These are phyloP conservation scores for Drosophila nigrodunni DNA, from an alignment of 1,140 invertebrate species.

Conservation along the genomic window DNA sequence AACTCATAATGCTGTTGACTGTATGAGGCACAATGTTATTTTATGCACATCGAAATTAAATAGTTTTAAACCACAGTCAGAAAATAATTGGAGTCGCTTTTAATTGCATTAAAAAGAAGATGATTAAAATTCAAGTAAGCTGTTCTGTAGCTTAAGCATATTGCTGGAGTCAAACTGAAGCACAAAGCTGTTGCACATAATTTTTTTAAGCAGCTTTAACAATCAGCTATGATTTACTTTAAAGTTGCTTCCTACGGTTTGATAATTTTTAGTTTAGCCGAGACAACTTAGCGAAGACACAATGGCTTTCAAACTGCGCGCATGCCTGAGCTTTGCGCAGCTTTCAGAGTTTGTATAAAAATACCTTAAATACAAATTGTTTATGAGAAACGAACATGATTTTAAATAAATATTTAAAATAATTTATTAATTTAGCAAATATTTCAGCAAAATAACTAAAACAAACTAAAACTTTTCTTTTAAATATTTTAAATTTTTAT, in stretches of 20 bases:
- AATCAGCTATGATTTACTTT: no score
- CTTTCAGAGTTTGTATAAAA: neutral
- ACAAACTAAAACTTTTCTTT: neutral
- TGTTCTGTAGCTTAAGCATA: no score
- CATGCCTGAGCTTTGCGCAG: conserved; percentile 20
- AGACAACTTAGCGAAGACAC: neutral
- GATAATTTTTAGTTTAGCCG: no score
- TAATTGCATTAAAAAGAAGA: neutral
- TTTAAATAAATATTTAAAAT: no score
- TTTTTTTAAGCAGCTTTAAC: no score
- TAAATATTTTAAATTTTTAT: no score
- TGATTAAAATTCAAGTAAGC: no score
- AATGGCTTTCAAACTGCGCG: conserved; percentile 11
- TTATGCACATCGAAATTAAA: conserved; percentile 15
- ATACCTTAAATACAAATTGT: neutral
- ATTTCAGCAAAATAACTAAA: neutral
- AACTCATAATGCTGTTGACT: conserved; percentile 7
- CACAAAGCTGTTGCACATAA: no score
- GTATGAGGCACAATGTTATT: conserved; percentile 1
- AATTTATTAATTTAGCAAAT: neutral
- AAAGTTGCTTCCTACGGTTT: no score
- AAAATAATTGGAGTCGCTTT: conserved; percentile 8
- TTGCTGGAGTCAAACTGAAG: no score
- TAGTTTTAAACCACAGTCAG: conserved; percentile 5
- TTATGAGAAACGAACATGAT: no score